Evolutionary conservation across 2,113 vertebrate genomes (phyloP).

Genomic region (Astur gentilis): DNA sequence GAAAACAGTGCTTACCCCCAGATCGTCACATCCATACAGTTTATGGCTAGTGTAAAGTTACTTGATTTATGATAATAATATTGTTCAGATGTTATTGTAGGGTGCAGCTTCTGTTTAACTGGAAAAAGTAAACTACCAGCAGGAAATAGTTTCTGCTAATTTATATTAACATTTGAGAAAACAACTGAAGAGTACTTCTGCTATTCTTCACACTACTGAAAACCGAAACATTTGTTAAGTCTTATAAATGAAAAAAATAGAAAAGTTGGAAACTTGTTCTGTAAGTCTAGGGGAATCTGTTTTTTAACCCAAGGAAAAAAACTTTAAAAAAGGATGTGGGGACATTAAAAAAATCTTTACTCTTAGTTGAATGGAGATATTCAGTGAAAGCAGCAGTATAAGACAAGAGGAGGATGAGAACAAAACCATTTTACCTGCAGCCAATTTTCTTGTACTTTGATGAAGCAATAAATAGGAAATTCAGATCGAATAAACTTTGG

Average conservation of each 20-base stretch:
- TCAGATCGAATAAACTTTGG: background rate
- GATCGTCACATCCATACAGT: no score
- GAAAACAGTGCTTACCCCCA: rapidly evolving
- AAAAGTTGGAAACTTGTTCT: background rate
- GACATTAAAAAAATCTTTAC: background rate
- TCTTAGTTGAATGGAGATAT: background rate
- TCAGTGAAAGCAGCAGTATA: background rate
- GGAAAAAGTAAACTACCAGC: background rate
- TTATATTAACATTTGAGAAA: background rate
- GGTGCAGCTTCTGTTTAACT: background rate
- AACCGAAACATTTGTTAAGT: background rate
- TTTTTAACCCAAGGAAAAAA: background rate
- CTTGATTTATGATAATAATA: background rate
- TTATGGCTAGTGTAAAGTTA: background rate
- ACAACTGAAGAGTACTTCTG: background rate
- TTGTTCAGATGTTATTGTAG: background rate
- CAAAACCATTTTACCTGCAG: background rate
- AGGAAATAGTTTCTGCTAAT: background rate
- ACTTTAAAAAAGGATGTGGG: background rate
- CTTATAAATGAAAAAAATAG: background rate
- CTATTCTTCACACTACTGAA: background rate
- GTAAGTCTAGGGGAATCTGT: background rate
- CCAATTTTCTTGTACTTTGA: background rate
- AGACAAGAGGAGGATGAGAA: background rate
- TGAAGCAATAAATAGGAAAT: background rate